Base-by-base conservation (phyloP, 2,113 vertebrate genomes). In the Zootoca vivipara region DNA sequence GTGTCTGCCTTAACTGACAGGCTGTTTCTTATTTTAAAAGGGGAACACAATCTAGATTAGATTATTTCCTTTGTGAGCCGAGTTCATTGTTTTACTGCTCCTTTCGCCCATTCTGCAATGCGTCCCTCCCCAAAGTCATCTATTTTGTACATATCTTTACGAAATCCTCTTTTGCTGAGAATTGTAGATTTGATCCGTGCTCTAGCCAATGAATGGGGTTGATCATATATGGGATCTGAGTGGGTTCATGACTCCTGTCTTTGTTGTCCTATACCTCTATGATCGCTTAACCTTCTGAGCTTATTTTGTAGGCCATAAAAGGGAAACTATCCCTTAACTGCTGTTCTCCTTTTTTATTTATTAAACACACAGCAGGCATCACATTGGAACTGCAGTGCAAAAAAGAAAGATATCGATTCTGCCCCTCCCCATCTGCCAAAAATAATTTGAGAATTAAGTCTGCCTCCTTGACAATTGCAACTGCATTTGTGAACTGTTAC, bases 401-500 rank as follows among this genome's bases (percentile, higher is more conserved):
- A 90, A 91, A 92, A 90, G 94, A 94, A 93, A 94, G 93, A 88
- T 92, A 90, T 85, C 13, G 8, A 78, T 46, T 74, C 89, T 42
- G 85, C 52, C 70, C 33, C 42, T 52, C 67, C 87, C 93, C 92
- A 89, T 87, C 46, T 52, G 94, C 93, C 96, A 92, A 94, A 96
- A 96, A 93, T 90, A 96, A 86, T 91, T 96, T 93, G 85, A 91
- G 93, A 94, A 93, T 89, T 91, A 95, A 89, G 93, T 96, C 95
- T 93, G 93, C 93, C 91, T 95, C 79, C 2, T 90, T 93, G 94
- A 96, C 96, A 96, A 94, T 80, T 95, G 92, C 0, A 70, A 93
- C 96, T 96, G 94, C 96, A 94, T 96, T 95, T 95, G 93, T 85
- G 92, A 95, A 92, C 89, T 93, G 91, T 89, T 91, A 92, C 90